Conservation (phyloP, 1,140 invertebrate genomes). For the Diachasma alloeum region DNA sequence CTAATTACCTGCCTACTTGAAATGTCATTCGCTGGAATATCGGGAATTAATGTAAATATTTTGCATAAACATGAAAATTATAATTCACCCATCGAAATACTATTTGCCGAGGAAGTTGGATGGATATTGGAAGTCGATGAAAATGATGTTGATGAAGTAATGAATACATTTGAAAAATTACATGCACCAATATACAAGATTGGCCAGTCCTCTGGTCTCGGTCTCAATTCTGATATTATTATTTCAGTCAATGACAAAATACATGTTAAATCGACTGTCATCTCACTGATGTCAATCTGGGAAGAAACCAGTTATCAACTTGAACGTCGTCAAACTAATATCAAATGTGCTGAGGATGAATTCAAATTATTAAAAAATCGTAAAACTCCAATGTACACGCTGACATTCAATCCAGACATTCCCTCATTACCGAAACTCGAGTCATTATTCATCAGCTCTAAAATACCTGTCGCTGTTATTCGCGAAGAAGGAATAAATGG, state of each 20-base stretch:
- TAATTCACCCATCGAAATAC: slow-evolving; percentile 70
- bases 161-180: slow-evolving; percentile 68
- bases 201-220: slow-evolving; percentile 74
- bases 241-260: slow-evolving; percentile 70
- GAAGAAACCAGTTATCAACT: slow-evolving; percentile 94
- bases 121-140: slow-evolving; percentile 85
- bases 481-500: slow-evolving; percentile 98
- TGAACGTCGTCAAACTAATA: slow-evolving; percentile 84
- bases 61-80: slow-evolving; percentile 65
- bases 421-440: slow-evolving; percentile 42
- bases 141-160: slow-evolving; percentile 68
- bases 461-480: slow-evolving; percentile 85
- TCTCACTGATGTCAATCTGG: slow-evolving; percentile 82
- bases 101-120: slow-evolving; percentile 93
- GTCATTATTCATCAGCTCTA: slow-evolving; percentile 47
- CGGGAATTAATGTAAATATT: slow-evolving; percentile 78
- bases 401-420: slow-evolving; percentile 76
- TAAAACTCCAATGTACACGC: slow-evolving; percentile 71
- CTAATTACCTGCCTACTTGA: slow-evolving; percentile 89
- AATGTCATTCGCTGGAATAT: slow-evolving; percentile 94
- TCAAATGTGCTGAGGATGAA: slow-evolving; percentile 82
- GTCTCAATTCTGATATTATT: slow-evolving; percentile 71
- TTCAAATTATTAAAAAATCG: slow-evolving; percentile 69
- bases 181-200: slow-evolving; percentile 76
- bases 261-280: slow-evolving; percentile 73